Base-by-base conservation (phyloP, 2,797 vertebrate genomes). In the Sebastes vulpes region DNA sequence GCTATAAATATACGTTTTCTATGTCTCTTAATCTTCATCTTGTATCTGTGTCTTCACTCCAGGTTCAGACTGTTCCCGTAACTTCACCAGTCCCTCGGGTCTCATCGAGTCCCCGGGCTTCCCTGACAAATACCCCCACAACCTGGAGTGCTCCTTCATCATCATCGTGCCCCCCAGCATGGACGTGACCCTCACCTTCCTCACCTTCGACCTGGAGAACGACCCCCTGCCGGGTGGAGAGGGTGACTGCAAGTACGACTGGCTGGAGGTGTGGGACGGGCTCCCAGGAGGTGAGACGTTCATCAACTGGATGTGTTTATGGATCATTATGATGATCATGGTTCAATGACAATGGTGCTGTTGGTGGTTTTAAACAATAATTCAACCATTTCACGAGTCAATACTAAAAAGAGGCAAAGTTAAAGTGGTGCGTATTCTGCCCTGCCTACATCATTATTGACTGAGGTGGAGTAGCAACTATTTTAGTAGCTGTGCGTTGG, bases 221-320 rank as follows among this genome's bases (percentile, higher is more conserved):
- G 99, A 99, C 93, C 98, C 98, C 11, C 91, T 99, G 92, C 97
- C 97, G 42, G 95, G 97, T 0, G 97, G 97, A 4, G 98, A 99
- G 60, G 97, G 97, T 20, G 98, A 99, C 86, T 99, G 99, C 97
- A 99, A 99, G 79, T 99, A 99, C 0, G 98, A 99, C 88, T 99
- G 98, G 98, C 96, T 99, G 89, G 98, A 99, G 72, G 97, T 99
- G 93, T 99, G 99, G 99, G 99, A 99, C 0, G 99, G 99, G 11
- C 97, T 99, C 75, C 98, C 98, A 0, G 96, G 97, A 88, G 98
- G 99, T 95, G 80, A 77, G 81, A 5, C 20, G 1, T 2, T 12
- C 16, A 26, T 25, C 12, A 8, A 5, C 21, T 16, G 1, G 52
- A 67, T 16, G 29, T 2, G 9, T 20, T 56, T 29, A 1, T 23